Evolutionary conservation across 2,113 vertebrate genomes (phyloP).

Genomic region (Ammodytes dubius): DNA sequence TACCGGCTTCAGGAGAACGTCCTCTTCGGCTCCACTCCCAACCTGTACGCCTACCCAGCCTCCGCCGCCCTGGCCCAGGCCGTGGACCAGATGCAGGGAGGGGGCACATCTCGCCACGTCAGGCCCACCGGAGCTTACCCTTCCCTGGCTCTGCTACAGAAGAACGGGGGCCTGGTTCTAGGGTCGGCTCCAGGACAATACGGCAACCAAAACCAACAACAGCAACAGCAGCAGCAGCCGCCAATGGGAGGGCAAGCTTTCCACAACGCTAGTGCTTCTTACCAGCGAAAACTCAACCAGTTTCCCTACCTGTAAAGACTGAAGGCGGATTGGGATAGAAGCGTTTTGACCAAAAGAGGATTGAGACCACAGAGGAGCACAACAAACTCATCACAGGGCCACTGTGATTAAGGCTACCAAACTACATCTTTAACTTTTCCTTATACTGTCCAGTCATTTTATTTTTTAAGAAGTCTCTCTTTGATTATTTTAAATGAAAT

Average conservation of each 20-base stretch:
- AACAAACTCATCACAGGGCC: conserved; percentile 51
- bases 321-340: not conserved
- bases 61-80: conserved; percentile 92
- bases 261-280: conserved; percentile 90
- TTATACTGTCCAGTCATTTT: not conserved
- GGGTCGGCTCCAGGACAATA: conserved; percentile 90
- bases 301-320: conserved; percentile 91
- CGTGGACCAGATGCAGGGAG: conserved; percentile 94
- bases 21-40: conserved; percentile 92
- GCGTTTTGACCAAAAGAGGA: conserved; percentile 54
- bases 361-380: conserved; percentile 60
- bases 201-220: conserved; percentile 89
- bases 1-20: conserved; percentile 93
- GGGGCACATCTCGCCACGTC: conserved; percentile 87
- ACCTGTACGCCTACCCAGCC: conserved; percentile 94
- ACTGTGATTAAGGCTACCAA: conserved; percentile 33
- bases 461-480: conserved; percentile 8
- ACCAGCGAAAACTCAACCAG: conserved; percentile 94
- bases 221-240: conserved; percentile 84
- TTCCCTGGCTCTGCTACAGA: conserved; percentile 93
- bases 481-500: conserved; percentile 3
- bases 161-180: conserved; percentile 85
- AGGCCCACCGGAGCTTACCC: conserved; percentile 79
- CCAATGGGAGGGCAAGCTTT: conserved; percentile 64
- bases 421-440: conserved; percentile 18